These are phyloP conservation scores for Ciona savignyi DNA, from an alignment of 23 tunicate species.

Conservation along the genomic window DNA sequence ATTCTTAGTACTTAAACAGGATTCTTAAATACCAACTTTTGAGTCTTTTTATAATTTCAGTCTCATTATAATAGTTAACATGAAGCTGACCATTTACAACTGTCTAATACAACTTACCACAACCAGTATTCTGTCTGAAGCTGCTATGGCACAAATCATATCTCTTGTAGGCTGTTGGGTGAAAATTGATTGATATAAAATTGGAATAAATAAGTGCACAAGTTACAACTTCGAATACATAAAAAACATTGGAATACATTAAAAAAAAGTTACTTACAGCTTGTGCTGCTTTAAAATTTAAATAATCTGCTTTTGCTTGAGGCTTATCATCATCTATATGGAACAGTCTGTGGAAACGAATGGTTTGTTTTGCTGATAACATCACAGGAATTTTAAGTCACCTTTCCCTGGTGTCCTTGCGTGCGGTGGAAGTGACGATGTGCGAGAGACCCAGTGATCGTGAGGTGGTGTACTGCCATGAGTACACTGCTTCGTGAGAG, in stretches of 20 bases:
- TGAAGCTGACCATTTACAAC: no score
- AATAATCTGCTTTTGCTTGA: slow-evolving; percentile 43
- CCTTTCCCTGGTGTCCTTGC: slow-evolving; percentile 49
- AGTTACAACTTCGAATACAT: neutral
- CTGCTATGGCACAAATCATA: slow-evolving; percentile 58
- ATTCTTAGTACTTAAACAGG: neutral
- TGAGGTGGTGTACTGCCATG: slow-evolving; percentile 72
- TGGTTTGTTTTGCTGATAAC: neutral
- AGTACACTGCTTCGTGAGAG: slow-evolving; percentile 55
- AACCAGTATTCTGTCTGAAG: slow-evolving; percentile 66
- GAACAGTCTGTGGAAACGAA: slow-evolving; percentile 23
- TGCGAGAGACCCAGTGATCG: slow-evolving; percentile 49
- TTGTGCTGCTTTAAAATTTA: slow-evolving; percentile 51
- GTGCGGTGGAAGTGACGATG: slow-evolving; percentile 31
- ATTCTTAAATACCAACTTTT: no score
- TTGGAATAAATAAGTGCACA: no score
- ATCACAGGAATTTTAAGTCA: neutral
- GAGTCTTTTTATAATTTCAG: no score
- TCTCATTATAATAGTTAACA: no score
- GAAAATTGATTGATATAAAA: no score
- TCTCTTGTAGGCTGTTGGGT: slow-evolving; percentile 71
- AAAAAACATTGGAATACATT: neutral
- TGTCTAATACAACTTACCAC: slow-evolving; percentile 32
- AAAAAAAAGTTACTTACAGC: slow-evolving; percentile 26
- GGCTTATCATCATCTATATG: slow-evolving; percentile 91